Base-by-base conservation (phyloP, 2,113 vertebrate species). In the Dendrocopos noguchii region DNA sequence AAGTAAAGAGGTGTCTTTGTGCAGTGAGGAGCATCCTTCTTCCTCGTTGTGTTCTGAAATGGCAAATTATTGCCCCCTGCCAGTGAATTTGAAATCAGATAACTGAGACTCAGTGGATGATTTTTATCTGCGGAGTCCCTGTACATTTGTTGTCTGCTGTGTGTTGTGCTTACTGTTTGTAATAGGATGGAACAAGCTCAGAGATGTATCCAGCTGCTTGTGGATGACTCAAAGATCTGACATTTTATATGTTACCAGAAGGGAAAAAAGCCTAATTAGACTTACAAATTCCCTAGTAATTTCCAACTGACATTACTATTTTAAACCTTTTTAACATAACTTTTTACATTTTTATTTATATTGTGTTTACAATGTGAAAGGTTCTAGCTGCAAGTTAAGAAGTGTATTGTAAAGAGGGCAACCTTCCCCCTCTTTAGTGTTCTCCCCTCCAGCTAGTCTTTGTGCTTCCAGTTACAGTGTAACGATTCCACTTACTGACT, bases 81-180 rank as follows among this genome's bases (percentile, higher is more conserved):
- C 59, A 88, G 84, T 71, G 85, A 92, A 76, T 96, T 79, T 92
- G 71, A 87, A 87, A 95, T 95, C 92, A 95, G 96, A 92, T 95
- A 91, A 91, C 67, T 74, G 47, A 92, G 71, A 55, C 50, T 93
- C 55, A 9, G 39, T 70, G 64, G 29, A 15, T 88, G 91, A 95
- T 96, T 76, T 94, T 90, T 96, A 84, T 93, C 88, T 93, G 39
- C 36, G 65, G 80, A 73, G 55, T 70, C 33, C 1, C 2, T 81
- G 84, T 74, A 87, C 87, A 89, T 88, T 84, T 92, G 80, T 78
- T 86, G 68, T 42, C 12, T 78, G 29, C 36, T 79, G 27, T 79
- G n/a, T 84, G 46, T 84, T 88, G 63, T 87, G 78, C 28, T 27
- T 27, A 28, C 25, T 80, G 28, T 77, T 88, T 70, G 72, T 60